Percentiles rank a stretch among this genome's conserved stretches.
These are phyloP conservation scores for Heliconius hortense DNA, from an alignment of 2,888 invertebrate species.

Conservation along the genomic window DNA sequence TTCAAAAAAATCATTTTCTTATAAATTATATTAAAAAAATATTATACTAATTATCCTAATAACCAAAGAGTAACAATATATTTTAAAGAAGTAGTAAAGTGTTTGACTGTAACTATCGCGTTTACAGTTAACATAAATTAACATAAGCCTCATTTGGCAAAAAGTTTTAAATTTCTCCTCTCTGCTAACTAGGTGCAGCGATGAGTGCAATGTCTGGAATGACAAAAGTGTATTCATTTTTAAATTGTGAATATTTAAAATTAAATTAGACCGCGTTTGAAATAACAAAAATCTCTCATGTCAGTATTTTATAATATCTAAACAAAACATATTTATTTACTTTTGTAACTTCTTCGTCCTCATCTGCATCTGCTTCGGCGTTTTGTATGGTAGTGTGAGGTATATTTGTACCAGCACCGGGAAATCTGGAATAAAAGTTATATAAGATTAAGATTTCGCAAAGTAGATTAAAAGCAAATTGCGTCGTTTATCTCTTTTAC, in stretches of 20 bases:
- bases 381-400: constrained; percentile 67
- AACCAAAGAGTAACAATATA: too few relatives aligned
- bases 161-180: too few relatives aligned
- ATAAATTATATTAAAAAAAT: background rate
- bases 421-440: constrained; percentile 57
- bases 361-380: constrained; percentile 76
- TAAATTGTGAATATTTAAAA: too few relatives aligned
- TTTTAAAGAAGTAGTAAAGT: background rate
- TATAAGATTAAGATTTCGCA: background rate
- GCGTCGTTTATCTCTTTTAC: too few relatives aligned
- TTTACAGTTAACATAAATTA: too few relatives aligned
- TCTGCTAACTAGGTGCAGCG: background rate
- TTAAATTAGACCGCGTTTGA: background rate
- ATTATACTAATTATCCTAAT: background rate
- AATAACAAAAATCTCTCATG: background rate
- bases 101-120: background rate
- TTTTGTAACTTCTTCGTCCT: constrained; percentile 81
- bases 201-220: background rate
- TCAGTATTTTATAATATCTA: background rate
- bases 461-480: background rate
- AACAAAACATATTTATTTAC: constrained; percentile 50
- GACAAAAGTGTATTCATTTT: too few relatives aligned
- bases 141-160: too few relatives aligned
- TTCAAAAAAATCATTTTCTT: background rate
- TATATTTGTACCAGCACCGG: constrained; percentile 61